A percentile compares a stretch with the other conserved stretches of the same genome.
Evolutionary conservation across 2,888 invertebrate genomes (phyloP).

Genomic region (Platycheirus albimanus): DNA sequence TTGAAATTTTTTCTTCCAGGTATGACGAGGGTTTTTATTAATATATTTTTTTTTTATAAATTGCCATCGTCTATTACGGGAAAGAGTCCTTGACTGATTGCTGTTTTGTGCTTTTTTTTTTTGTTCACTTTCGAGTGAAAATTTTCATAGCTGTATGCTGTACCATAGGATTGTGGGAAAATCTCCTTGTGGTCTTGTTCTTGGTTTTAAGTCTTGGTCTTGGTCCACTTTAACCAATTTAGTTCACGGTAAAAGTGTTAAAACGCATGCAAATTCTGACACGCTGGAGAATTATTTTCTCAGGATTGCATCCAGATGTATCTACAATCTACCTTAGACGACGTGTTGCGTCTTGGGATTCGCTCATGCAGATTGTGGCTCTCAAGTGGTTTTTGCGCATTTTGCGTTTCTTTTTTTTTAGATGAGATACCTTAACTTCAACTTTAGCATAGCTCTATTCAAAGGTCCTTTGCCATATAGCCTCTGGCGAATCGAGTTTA

Average conservation of each 20-base stretch:
- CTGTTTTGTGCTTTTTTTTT: slow-evolving; percentile 67
- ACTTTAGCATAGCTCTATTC: neutral
- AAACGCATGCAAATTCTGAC: slow-evolving; percentile 68
- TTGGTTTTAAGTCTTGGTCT: too few species aligned
- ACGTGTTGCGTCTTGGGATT: slow-evolving; percentile 31
- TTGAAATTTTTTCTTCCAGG: slow-evolving; percentile 12
- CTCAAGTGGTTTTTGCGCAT: slow-evolving; percentile 42
- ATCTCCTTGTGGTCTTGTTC: slow-evolving; percentile 41
- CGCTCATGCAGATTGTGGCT: slow-evolving; percentile 42
- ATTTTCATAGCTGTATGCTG: slow-evolving; percentile 17
- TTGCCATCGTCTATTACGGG: slow-evolving; percentile 71
- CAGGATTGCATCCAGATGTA: slow-evolving; percentile 40
- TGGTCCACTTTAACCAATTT: slow-evolving; percentile 2
- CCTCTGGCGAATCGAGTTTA: slow-evolving; percentile 61
- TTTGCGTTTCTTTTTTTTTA: slow-evolving; percentile 2
- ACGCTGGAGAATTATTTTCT: slow-evolving; percentile 60
- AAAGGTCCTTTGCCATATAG: slow-evolving; percentile 19
- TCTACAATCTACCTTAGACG: too few species aligned
- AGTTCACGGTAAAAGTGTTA: slow-evolving; percentile 61
- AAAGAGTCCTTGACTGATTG: slow-evolving; percentile 70
- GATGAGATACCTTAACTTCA: slow-evolving; percentile 36
- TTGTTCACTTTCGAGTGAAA: slow-evolving; percentile 13
- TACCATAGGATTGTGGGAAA: slow-evolving; percentile 58
- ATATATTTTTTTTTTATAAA: slow-evolving; percentile 53
- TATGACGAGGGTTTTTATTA: slow-evolving; percentile 23